Evolutionary conservation across 2,113 vertebrate species (phyloP).

Genomic region (Rutilus rutilus): DNA sequence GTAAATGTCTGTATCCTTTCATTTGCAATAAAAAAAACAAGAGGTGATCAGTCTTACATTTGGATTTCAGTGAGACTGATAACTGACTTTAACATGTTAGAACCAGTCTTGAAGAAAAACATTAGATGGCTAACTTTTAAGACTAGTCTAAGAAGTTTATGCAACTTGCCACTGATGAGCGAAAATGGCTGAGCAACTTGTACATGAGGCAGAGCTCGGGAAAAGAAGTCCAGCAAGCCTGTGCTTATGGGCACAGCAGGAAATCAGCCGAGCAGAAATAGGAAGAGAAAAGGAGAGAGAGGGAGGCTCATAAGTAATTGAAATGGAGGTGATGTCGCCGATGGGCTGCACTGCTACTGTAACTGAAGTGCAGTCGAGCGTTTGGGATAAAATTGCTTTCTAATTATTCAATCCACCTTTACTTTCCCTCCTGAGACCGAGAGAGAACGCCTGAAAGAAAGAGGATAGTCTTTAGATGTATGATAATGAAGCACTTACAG

Average conservation of each 20-base stretch:
- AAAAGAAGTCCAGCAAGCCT: neutral
- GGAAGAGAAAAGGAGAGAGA: slow-evolving; percentile 19
- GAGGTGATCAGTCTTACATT: too few relatives aligned
- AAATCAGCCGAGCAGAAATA: slow-evolving; percentile 29
- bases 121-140: too few relatives aligned
- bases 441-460: neutral
- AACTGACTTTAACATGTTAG: too few relatives aligned
- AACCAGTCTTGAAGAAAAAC: too few relatives aligned
- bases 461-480: neutral
- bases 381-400: slow-evolving; percentile 61
- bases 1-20: too few relatives aligned
- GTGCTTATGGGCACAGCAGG: slow-evolving; percentile 37
- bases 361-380: slow-evolving; percentile 63
- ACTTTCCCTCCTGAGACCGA: slow-evolving; percentile 47
- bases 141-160: too few relatives aligned
- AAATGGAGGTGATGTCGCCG: slow-evolving; percentile 67
- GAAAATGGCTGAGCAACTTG: slow-evolving; percentile 1
- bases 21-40: too few relatives aligned
- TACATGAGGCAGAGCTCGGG: neutral
- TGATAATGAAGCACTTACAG: slow-evolving; percentile 5
- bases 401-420: slow-evolving; percentile 66
- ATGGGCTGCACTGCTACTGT: slow-evolving; percentile 60
- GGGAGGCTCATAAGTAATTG: slow-evolving; percentile 64
- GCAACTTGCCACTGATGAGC: neutral
- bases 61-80: too few relatives aligned